Evolutionary conservation across 2,113 vertebrate species (phyloP).

Genomic region (Festucalex cinctus): DNA sequence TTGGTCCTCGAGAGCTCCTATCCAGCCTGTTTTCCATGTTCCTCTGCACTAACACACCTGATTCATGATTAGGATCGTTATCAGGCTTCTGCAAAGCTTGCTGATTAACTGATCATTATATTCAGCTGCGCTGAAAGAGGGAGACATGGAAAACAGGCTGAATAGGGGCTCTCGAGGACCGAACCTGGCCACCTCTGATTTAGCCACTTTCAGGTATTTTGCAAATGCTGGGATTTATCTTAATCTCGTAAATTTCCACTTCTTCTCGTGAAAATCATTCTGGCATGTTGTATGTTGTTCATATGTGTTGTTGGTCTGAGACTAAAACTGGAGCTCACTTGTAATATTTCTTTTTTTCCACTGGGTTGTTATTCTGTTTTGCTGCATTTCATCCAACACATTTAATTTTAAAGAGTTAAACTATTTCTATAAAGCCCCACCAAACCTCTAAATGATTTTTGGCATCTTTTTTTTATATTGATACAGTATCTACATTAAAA

Average conservation of each 20-base stretch:
- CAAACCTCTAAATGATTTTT: neutral
- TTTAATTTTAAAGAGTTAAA: neutral
- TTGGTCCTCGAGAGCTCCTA: too few species aligned
- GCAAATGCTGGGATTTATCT: neutral
- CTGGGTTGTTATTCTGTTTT: neutral
- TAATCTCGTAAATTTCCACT: neutral
- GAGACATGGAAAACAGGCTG: too few species aligned
- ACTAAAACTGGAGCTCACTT: constrained; percentile 8
- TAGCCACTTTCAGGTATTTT: neutral
- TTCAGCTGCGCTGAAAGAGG: too few species aligned
- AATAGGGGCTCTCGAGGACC: too few species aligned
- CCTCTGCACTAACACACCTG: too few species aligned
- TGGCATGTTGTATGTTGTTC: neutral
- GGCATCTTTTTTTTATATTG: neutral
- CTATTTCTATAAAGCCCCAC: neutral
- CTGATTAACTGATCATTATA: too few species aligned
- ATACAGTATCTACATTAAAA: neutral
- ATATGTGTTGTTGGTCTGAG: neutral
- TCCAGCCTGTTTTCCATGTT: too few species aligned
- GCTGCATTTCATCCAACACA: neutral
- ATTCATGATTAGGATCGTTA: too few species aligned
- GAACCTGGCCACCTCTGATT: too few species aligned
- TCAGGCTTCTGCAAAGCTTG: too few species aligned
- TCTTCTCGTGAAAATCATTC: neutral
- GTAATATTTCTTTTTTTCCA: neutral